Evolutionary conservation across 2,888 invertebrate species (phyloP).

Genomic region (Ennomos quercinarius): DNA sequence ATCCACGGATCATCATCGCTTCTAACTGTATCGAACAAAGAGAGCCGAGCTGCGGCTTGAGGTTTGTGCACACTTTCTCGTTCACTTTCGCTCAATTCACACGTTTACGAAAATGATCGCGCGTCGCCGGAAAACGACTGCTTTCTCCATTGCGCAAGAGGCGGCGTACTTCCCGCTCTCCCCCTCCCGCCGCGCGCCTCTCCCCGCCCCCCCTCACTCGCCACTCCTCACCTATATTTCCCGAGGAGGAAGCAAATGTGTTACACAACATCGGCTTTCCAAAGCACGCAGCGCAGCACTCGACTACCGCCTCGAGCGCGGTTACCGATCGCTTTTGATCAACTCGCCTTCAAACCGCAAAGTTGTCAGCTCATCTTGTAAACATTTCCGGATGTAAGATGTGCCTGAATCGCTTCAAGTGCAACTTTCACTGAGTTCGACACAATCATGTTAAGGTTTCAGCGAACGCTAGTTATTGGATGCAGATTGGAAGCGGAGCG

Average conservation of each 20-base stretch:
- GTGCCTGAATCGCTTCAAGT: no score
- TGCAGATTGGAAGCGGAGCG: no score
- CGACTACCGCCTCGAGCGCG: slow-evolving; percentile 38
- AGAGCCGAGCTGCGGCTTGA: slow-evolving; percentile 14
- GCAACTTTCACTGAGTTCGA: no score
- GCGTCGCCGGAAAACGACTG: slow-evolving; percentile 76
- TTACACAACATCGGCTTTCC: slow-evolving; percentile 73
- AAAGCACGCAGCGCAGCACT: slow-evolving; percentile 56
- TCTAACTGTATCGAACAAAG: not conserved
- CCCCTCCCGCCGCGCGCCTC: slow-evolving; percentile 41
- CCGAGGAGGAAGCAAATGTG: slow-evolving; percentile 71
- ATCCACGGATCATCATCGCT: no score
- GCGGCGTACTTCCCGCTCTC: slow-evolving; percentile 69
- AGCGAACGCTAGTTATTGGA: no score
- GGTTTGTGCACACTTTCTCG: slow-evolving; percentile 61
- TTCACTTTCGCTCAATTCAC: slow-evolving; percentile 83
- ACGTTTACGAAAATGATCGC: slow-evolving; percentile 83
- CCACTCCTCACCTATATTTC: slow-evolving; percentile 80
- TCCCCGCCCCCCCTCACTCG: slow-evolving; percentile 40
- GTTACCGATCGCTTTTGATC: no score
- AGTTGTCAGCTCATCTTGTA: no score
- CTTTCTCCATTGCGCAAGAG: slow-evolving; percentile 82
- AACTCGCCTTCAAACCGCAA: no score
- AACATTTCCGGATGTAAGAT: no score
- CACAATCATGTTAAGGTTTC: no score